Evolutionary conservation across 1,140 invertebrate species (phyloP).

Genomic region (Halesus radiatus): DNA sequence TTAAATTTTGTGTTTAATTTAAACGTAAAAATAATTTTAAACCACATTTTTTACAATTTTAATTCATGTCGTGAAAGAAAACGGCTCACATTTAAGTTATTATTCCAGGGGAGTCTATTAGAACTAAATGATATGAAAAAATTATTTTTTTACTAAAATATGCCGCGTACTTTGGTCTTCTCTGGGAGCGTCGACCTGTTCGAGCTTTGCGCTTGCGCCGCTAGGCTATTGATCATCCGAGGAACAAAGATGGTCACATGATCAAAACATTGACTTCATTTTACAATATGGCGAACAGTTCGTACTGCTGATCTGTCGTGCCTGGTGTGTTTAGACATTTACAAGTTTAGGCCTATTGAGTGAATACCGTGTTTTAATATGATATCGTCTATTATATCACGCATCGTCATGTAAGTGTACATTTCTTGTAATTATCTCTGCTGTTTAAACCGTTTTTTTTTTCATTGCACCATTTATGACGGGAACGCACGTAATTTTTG

Average conservation of each 20-base stretch:
- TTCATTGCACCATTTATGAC: not conserved
- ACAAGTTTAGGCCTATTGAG: constrained; percentile 54
- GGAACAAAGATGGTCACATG: constrained; percentile 66
- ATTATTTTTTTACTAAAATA: no score
- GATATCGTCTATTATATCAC: constrained; percentile 82
- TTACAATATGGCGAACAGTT: constrained; percentile 55
- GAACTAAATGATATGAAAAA: no score
- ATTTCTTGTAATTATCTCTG: constrained; percentile 39
- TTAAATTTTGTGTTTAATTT: no score
- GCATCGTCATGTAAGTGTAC: constrained; percentile 81
- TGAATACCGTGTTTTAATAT: constrained; percentile 67
- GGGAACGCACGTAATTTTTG: not conserved
- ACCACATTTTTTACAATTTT: no score
- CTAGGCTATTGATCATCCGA: constrained; percentile 54
- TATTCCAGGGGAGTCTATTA: no score
- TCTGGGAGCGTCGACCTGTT: not conserved
- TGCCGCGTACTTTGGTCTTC: no score
- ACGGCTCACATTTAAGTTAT: no score
- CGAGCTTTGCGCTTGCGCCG: constrained; percentile 57
- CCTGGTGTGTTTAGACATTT: constrained; percentile 60
- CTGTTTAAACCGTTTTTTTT: constrained; percentile 41
- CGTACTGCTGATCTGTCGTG: constrained; percentile 55
- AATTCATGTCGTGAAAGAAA: no score
- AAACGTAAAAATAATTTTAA: no score
- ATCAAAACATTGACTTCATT: constrained; percentile 67